Evolutionary conservation across 2,888 invertebrate species (phyloP), one percentile per base, ranked within the genome.

Genomic region (Clanis bilineata): DNA sequence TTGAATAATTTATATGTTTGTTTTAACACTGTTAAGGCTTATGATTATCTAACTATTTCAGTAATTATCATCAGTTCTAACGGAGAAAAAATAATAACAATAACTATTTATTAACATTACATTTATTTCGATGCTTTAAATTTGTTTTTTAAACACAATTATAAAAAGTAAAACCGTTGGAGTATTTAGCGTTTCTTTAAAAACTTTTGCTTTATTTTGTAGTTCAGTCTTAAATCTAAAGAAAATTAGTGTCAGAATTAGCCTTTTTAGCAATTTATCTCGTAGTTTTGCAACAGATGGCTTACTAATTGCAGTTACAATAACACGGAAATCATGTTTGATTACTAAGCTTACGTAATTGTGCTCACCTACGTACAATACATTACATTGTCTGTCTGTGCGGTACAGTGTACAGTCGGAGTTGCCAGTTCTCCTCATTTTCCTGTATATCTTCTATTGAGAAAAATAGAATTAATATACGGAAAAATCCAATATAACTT

Each of bases 351-450:
- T 38, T 51, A 58, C 58, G 59, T 54, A 56, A 56, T 38, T 10
- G 18, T 23, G 23, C 28, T 25, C 41, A 56, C 38, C 55, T 63
- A 57, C 45, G 59, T 45, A 56, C 15, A 15, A n/a, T n/a, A n/a
- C n/a, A n/a, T n/a, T 43, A 1, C 23, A 44, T 44, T 32, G 32
- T 23, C 23, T 47, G 25, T 28, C 36, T 36, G 12, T 32, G n/a
- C 36, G 1, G 36, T 36, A 36, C 25, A 25, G 10, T 36, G 12
- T 36, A 36, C 36, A 51, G 62, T 73, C 69, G 76, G 76, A n/a
- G n/a, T n/a, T n/a, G n/a, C n/a, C n/a, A n/a, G n/a, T n/a, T n/a
- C n/a, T n/a, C n/a, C n/a, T n/a, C n/a, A n/a, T n/a, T n/a, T n/a
- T n/a, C n/a, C n/a, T n/a, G n/a, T n/a, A n/a, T n/a, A n/a, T n/a